Evolutionary conservation across 2,888 invertebrate species (phyloP).

Genomic region (Argyra leucocephala): DNA sequence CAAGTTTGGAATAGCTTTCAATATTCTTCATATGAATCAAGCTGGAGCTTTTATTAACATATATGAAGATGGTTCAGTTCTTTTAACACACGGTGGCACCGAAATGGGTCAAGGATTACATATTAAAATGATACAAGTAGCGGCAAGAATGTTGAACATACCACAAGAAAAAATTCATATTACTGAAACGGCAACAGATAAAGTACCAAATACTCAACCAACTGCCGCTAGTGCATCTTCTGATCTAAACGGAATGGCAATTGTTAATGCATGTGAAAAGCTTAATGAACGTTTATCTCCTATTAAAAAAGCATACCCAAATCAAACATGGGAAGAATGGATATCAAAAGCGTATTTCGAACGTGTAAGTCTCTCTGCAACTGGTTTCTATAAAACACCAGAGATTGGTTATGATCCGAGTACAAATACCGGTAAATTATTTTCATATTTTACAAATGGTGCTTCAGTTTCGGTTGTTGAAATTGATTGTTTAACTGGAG

Average conservation of each 20-base stretch:
- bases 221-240: conserved; percentile 84
- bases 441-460: conserved; percentile 80
- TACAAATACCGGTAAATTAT: conserved; percentile 61
- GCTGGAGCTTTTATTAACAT: conserved; percentile 77
- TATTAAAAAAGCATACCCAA: conserved; percentile 62
- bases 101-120: conserved; percentile 97
- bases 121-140: conserved; percentile 91
- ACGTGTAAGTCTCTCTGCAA: conserved; percentile 68
- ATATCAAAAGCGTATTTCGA: conserved; percentile 65
- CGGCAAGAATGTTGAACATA: conserved; percentile 62
- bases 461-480: conserved; percentile 82
- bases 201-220: conserved; percentile 82
- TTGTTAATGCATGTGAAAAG: conserved; percentile 69
- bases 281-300: conserved; percentile 65
- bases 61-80: conserved; percentile 81
- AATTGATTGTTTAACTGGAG: conserved; percentile 88
- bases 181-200: conserved; percentile 76
- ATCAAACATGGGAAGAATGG: conserved; percentile 78
- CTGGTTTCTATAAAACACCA: conserved; percentile 73
- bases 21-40: conserved; percentile 67
- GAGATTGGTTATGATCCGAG: conserved; percentile 61
- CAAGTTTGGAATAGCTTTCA: conserved; percentile 77
- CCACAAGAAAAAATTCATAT: conserved; percentile 66
- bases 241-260: conserved; percentile 86
- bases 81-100: conserved; percentile 82